These are phyloP conservation scores for Aricia agestis DNA, from an alignment of 1,140 invertebrate species.

Conservation along the genomic window DNA sequence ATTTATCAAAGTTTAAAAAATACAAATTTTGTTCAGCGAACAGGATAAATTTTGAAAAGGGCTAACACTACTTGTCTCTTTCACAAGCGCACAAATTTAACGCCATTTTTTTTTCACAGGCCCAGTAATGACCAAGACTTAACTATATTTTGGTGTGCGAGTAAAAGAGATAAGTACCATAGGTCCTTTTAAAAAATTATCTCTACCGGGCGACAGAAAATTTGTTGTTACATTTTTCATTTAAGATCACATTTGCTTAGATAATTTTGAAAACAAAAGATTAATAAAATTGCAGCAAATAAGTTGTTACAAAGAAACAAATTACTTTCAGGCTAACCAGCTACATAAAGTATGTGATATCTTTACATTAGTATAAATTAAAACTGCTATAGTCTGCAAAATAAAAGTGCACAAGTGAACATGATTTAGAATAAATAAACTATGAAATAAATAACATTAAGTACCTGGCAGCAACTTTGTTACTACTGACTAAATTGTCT, in stretches of 20 bases:
- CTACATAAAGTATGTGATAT: background rate
- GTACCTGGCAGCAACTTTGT: background rate
- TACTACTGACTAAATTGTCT: background rate
- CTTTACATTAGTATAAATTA: background rate
- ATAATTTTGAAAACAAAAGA: background rate
- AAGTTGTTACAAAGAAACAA: background rate
- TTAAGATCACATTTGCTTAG: background rate
- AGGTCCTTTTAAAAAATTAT: too few relatives aligned
- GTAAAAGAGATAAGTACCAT: too few relatives aligned
- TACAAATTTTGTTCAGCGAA: background rate
- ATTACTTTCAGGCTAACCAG: background rate
- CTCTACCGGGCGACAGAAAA: too few relatives aligned
- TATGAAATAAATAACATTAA: constrained; percentile 4
- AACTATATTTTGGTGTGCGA: too few relatives aligned
- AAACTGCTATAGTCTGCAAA: background rate
- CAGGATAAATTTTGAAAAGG: too few relatives aligned
- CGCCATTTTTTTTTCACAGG: too few relatives aligned
- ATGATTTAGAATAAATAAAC: background rate
- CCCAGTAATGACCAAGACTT: too few relatives aligned
- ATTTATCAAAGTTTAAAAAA: background rate
- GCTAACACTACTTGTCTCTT: too few relatives aligned
- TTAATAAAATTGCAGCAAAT: background rate
- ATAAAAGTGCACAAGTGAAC: background rate
- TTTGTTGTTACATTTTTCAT: too few relatives aligned
- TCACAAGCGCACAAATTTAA: too few relatives aligned